These are phyloP conservation scores for Lordiphosa andalusiaca DNA, from an alignment of 2,888 invertebrate species.

Conservation along the genomic window DNA sequence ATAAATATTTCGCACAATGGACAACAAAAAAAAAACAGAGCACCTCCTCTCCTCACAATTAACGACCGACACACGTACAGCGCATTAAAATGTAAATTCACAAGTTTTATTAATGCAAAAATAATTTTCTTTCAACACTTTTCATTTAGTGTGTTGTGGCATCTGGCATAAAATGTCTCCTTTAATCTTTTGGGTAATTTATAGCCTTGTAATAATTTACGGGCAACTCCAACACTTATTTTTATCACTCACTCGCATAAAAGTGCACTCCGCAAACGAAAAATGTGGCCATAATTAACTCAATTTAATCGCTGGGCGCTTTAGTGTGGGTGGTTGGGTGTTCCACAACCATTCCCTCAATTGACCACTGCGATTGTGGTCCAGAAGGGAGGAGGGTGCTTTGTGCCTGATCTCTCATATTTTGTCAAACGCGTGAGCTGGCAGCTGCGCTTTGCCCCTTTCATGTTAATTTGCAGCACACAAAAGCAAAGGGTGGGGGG, in stretches of 20 bases:
- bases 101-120: too few relatives aligned
- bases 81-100: too few relatives aligned
- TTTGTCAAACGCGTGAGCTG: conserved; percentile 35
- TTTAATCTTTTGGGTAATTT: conserved; percentile 18
- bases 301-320: conserved; percentile 63
- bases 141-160: too few relatives aligned
- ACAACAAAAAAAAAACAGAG: too few relatives aligned
- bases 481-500: conserved; percentile 9
- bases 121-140: too few relatives aligned
- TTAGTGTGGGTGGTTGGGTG: conserved; percentile 46
- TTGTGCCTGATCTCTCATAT: conserved; percentile 23
- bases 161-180: too few relatives aligned
- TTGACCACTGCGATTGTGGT: conserved; percentile 28
- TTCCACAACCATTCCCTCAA: conserved; percentile 16
- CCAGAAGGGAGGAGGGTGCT: neutral
- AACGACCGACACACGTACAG: too few relatives aligned
- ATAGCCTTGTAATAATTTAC: conserved; percentile 42
- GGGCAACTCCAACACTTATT: conserved; percentile 17
- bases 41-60: too few relatives aligned
- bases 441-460: conserved; percentile 69
- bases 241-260: conserved; percentile 32
- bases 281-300: conserved; percentile 61
- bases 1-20: too few relatives aligned
- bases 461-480: conserved; percentile 66
- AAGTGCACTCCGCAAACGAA: conserved; percentile 12